phyloP scores from a whole-genome alignment of 2,888 invertebrate species.

The Drosophila kambysellisi region DNA sequence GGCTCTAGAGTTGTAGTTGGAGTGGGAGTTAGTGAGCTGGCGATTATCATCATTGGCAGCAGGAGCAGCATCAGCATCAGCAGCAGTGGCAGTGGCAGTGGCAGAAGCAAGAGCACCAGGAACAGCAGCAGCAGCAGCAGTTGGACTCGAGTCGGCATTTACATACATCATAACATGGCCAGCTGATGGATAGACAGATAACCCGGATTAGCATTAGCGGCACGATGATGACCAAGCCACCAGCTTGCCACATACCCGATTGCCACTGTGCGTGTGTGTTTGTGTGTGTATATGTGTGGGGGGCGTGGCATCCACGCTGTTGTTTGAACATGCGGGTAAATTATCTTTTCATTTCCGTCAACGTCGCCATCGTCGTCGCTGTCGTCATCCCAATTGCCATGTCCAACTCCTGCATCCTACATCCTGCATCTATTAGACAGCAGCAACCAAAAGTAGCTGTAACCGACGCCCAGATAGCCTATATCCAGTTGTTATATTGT shows the following conservation, averaged over 20 bases:
- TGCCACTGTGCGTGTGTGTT: constrained; percentile 5
- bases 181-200: constrained; percentile 75
- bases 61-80: neutral
- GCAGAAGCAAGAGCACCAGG: constrained; percentile 2
- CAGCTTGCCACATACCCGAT: neutral
- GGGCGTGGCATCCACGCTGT: constrained; percentile 34
- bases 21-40: constrained; percentile 26
- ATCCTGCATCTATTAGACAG: constrained; percentile 1
- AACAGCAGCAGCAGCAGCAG: neutral
- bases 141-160: constrained; percentile 51
- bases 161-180: constrained; percentile 76
- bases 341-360: constrained; percentile 77
- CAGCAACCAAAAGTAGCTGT: neutral
- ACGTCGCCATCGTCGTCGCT: constrained; percentile 29
- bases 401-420: constrained; percentile 23
- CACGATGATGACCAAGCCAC: constrained; percentile 27
- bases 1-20: constrained; percentile 2
- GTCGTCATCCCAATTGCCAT: constrained; percentile 55
- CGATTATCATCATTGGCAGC: constrained; percentile 65
- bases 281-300: constrained; percentile 29
- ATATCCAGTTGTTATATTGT: neutral
- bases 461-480: neutral
- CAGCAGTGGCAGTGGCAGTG: constrained; percentile 17
- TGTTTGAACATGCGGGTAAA: constrained; percentile 75
- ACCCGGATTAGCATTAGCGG: constrained; percentile 75